Conservation (phyloP, 2,113 vertebrate species). For the Cebus imitator region DNA sequence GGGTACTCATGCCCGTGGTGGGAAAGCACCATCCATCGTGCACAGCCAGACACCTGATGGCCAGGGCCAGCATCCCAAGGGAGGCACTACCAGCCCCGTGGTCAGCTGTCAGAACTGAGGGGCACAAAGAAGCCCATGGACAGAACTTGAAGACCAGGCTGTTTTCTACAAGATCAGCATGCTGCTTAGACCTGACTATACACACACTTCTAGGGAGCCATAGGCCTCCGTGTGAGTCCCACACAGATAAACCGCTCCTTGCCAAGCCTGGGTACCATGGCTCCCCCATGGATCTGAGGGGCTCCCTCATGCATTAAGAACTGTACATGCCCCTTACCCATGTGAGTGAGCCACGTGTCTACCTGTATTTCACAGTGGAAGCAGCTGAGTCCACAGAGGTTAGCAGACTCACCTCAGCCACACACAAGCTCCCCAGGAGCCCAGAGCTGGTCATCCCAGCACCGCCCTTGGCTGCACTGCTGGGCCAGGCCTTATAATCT, state of each 20-base stretch:
- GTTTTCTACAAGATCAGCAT: rapidly evolving
- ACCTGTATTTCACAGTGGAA: no score
- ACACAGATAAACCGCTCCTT: rapidly evolving
- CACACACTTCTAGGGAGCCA: not conserved
- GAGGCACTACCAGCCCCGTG: not conserved
- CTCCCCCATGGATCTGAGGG: rapidly evolving
- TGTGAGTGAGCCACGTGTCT: rapidly evolving
- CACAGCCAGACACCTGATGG: not conserved
- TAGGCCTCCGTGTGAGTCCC: rapidly evolving
- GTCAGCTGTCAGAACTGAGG: not conserved
- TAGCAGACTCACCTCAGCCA: not conserved
- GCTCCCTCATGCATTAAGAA: rapidly evolving
- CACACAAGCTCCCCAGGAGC: not conserved
- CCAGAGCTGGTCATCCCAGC: rapidly evolving
- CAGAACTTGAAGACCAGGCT: rapidly evolving
- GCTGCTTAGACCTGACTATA: not conserved
- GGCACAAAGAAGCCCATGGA: not conserved
- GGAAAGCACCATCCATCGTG: not conserved
- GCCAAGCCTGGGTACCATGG: no score
- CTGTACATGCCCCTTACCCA: rapidly evolving
- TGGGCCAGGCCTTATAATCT: not conserved
- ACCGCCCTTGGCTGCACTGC: not conserved
- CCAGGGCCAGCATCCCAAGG: not conserved
- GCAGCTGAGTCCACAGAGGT: not conserved
- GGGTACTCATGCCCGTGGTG: not conserved